Percentiles rank a stretch among this genome's conserved stretches.
Evolutionary conservation across 2,113 vertebrate genomes (phyloP).

Genomic region (Osmerus eperlanus): DNA sequence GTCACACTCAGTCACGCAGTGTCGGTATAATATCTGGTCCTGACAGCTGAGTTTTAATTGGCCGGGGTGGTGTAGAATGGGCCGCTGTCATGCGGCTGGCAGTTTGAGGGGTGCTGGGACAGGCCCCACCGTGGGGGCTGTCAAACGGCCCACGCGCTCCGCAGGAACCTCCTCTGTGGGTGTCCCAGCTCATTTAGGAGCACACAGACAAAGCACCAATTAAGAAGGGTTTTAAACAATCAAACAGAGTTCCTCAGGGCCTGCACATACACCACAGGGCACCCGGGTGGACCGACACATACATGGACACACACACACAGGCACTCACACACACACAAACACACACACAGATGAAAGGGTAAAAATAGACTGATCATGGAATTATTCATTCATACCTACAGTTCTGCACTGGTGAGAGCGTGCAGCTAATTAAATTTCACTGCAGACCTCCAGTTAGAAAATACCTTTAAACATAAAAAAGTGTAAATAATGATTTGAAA

Average conservation of each 20-base stretch:
- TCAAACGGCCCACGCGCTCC: constrained; percentile 72
- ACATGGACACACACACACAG: constrained; percentile 7
- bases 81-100: constrained; percentile 78
- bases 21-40: constrained; percentile 85
- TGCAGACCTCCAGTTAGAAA: constrained; percentile 28
- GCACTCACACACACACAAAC: constrained; percentile 18
- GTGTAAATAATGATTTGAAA: not conserved
- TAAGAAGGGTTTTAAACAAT: constrained; percentile 79
- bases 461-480: constrained; percentile 11
- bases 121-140: constrained; percentile 75
- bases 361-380: constrained; percentile 62
- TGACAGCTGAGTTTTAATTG: constrained; percentile 90
- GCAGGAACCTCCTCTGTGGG: constrained; percentile 70
- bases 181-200: constrained; percentile 77
- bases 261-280: constrained; percentile 69
- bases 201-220: constrained; percentile 79
- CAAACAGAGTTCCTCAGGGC: constrained; percentile 73
- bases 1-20: constrained; percentile 72
- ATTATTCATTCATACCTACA: constrained; percentile 58
- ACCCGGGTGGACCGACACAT: constrained; percentile 50
- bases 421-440: constrained; percentile 17
- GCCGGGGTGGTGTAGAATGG: constrained; percentile 74
- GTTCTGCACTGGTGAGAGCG: constrained; percentile 32
- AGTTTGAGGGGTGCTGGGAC: constrained; percentile 76
- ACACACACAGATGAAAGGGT: constrained; percentile 38